Evolutionary conservation across 2,888 invertebrate genomes (phyloP).

Genomic region (Lithophane ornitopus): DNA sequence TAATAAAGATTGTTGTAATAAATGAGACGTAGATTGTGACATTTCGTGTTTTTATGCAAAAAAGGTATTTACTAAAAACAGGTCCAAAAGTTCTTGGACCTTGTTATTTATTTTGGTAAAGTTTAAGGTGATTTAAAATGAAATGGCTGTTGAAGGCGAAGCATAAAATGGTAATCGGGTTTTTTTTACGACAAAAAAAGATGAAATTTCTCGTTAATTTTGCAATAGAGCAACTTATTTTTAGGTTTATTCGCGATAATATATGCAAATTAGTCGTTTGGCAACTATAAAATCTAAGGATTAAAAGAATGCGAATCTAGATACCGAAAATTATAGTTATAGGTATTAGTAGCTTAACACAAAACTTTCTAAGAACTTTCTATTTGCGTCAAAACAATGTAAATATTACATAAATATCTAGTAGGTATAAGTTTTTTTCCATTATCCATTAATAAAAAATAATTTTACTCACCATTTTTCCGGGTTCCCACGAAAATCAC

Average conservation of each 20-base stretch:
- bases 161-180: conserved; percentile 36
- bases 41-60: conserved; percentile 55
- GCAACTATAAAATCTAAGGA: conserved; percentile 18
- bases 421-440: not conserved
- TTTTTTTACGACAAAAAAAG: conserved; percentile 29
- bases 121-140: conserved; percentile 60
- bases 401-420: not conserved
- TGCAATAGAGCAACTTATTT: conserved; percentile 17
- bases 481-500: conserved; percentile 71
- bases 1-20: conserved; percentile 14
- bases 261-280: conserved; percentile 40
- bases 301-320: not conserved
- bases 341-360: conserved; percentile 1
- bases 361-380: conserved; percentile 66
- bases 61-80: conserved; percentile 53
- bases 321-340: conserved; percentile 22
- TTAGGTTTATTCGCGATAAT: conserved; percentile 12
- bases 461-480: conserved; percentile 82
- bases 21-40: conserved; percentile 40
- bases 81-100: conserved; percentile 52
- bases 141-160: conserved; percentile 36
- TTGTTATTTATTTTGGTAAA: conserved; percentile 57
- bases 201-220: conserved; percentile 26
- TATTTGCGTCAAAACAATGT: conserved; percentile 41
- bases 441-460: conserved; percentile 4